These are phyloP conservation scores for Poliocrania exsul DNA, from an alignment of 2,797 vertebrate genomes.

Conservation along the genomic window DNA sequence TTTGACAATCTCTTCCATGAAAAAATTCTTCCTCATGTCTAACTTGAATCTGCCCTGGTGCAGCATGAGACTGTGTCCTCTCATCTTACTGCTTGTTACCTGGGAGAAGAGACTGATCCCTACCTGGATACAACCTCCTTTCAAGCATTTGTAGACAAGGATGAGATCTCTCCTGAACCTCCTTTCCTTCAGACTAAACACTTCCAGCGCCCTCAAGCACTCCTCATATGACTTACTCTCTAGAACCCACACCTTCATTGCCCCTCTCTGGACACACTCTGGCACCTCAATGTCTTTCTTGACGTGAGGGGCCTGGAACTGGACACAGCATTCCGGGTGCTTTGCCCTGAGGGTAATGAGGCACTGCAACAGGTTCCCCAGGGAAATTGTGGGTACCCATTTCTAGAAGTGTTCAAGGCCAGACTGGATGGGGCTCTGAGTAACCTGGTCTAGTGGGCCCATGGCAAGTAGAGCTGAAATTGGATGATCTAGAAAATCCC, in stretches of 20 bases:
- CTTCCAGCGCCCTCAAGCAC: neutral
- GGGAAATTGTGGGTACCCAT: neutral
- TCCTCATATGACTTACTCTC: neutral
- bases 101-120: neutral
- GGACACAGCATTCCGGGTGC: too few species aligned
- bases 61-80: neutral
- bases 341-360: neutral
- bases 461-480: neutral
- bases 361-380: neutral
- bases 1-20: neutral
- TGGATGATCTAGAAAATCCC: neutral
- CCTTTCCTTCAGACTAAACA: neutral
- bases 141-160: neutral
- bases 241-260: rapidly evolving
- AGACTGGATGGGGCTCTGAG: neutral
- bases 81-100: rapidly evolving
- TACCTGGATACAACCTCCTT: neutral
- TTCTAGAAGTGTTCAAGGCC: neutral
- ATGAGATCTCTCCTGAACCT: neutral
- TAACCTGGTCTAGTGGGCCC: neutral
- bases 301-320: neutral
- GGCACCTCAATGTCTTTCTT: neutral
- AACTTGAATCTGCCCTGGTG: neutral
- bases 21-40: neutral
- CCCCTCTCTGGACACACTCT: neutral